A percentile compares a stretch with the other conserved stretches of the same genome.
Conservation (phyloP, 1,140 invertebrate genomes). For the Drosophila rufa region DNA sequence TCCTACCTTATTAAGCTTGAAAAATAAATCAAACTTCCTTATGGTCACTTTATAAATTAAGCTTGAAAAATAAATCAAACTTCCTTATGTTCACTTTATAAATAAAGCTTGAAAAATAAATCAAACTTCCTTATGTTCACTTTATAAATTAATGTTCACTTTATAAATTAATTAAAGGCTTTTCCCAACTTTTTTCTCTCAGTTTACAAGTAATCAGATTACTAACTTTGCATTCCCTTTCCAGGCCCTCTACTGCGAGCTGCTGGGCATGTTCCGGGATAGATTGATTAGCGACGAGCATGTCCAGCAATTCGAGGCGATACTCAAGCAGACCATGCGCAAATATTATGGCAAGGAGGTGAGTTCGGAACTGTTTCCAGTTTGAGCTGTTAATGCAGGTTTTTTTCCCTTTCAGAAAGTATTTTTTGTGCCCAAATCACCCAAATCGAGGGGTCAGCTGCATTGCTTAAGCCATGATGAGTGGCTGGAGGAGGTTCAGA, state of each 20-base stretch:
- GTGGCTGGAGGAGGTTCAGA: conserved; percentile 79
- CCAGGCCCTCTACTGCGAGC: conserved; percentile 91
- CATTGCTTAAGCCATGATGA: conserved; percentile 70
- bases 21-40: neutral
- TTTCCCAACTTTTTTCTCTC: neutral
- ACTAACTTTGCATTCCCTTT: conserved; percentile 37
- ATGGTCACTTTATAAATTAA: neutral
- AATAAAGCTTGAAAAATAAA: neutral
- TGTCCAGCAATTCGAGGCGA: conserved; percentile 88
- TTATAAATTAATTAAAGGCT: neutral
- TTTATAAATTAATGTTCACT: too few relatives aligned
- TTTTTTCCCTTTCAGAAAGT: conserved; percentile 57
- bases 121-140: neutral
- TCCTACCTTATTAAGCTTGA: too few relatives aligned
- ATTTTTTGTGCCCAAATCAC: conserved; percentile 75
- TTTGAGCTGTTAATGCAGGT: neutral
- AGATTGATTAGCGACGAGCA: conserved; percentile 90
- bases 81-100: too few relatives aligned
- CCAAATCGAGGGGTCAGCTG: conserved; percentile 57
- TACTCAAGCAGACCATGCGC: conserved; percentile 87
- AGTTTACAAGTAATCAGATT: conserved; percentile 17
- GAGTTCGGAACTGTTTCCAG: neutral
- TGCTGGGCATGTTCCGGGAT: conserved; percentile 91
- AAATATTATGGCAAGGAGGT: conserved; percentile 85
- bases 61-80: too few relatives aligned